Base-by-base conservation (phyloP, 2,797 vertebrate genomes). In the Pyrocephalus nanus region DNA sequence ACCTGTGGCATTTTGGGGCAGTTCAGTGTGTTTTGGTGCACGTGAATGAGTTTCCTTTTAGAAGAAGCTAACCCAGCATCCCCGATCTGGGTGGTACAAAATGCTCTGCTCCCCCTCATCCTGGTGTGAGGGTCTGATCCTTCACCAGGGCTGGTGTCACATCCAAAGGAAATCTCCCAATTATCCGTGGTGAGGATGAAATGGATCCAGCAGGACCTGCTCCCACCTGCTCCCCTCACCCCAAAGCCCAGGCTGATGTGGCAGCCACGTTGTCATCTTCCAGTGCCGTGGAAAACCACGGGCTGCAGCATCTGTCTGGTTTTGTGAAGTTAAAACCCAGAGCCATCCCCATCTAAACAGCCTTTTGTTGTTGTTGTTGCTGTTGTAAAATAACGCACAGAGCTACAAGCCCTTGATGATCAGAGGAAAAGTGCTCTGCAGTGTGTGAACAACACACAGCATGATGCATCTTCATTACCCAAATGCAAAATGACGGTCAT, bases 391-490 rank as follows among this genome's bases (percentile, higher is more conserved):
- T 78, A 71, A 32, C 21, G 26, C 8, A 29, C 8, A 57, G 58
- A 72, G 30, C 47, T 75, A 29, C 57, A 86, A 94, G 54, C 34
- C 54, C 50, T 75, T 58, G 43, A 45, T 78, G 80, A 65, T 86
- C 30, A 53, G 57, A 77, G 65, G 29, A 66, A 76, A 32, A 55
- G 62, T 12, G 26, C 69, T 78, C 42, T 86, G 30, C 26, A 30
- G 61, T 32, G 36, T 93, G 70, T 75, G 88, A 86, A 30, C 80
- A 75, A 15, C 88, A 74, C 65, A 38, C 76, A 86, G 86, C 23
- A 6, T 25, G 80, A 90, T 90, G 83, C 79, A 76, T 95, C 93
- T 95, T 96, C 86, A 91, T 96, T 96, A 89, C 36, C 36, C 40
- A 72, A 62, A 88, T 81, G 70, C 77, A 81, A 76, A 84, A 69